Base-by-base conservation (phyloP, 2,113 vertebrate species). In the Chaetorhynchus papuensis region DNA sequence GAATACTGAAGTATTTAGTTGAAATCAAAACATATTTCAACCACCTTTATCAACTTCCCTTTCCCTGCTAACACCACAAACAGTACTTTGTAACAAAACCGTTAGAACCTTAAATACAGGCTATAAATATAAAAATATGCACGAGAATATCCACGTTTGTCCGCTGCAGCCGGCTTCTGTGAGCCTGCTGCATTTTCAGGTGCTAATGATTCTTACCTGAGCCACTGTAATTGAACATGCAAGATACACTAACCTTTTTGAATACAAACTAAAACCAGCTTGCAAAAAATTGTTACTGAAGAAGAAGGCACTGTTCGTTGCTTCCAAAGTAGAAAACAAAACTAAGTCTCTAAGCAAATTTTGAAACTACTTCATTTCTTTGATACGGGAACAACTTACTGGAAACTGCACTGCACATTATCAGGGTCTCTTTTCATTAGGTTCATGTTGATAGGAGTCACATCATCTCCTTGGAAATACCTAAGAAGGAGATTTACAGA, bases 91-190 rank as follows among this genome's bases (percentile, higher is more conserved):
- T 15, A 45, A 50, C 15, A 7, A 88, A 60, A 70, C 7, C 3
- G 59, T 56, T 23, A 49, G 11, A 68, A 80, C 22, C 12, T 42
- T 56, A 59, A 80, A 45, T 11, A 65, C 30, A 64, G 30, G 6
- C 9, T 45, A 15, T 31, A 57, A 78, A 54, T 56, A 37, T 4
- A 33, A 20, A 39, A 39, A 28, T 14, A 44, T 19, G 44, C 26
- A 41, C 7, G 30, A 53, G 22, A 85, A 60, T 15, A 85, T 37
- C 33, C 31, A 47, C 0, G 0, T 33, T 59, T 47, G 9, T 19
- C 22, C 28, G 22, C 37, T 69, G 45, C 42, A 94, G 12, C 23
- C 77, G 53, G n/a, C 17, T 87, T 72, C 65, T 77, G 45, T 86
- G 54, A 60, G 61, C 14, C 30, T 72, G 49, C 33, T 70, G 26